Base-by-base conservation (phyloP, 2,113 vertebrate species). In the Lampris megalopsis region DNA sequence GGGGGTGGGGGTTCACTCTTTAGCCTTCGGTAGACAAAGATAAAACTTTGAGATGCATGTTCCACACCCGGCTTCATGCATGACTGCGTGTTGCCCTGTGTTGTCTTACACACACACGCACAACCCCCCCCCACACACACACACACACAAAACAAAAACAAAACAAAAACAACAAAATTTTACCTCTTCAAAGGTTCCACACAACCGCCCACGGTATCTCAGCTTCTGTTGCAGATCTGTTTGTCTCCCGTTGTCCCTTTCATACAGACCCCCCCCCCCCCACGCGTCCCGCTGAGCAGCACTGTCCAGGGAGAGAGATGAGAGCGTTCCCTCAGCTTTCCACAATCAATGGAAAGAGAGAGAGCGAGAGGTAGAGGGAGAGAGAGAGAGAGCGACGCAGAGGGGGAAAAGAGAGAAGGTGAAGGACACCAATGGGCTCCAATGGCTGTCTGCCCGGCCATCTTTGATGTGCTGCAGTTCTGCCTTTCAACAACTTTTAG, bases 401-500 rank as follows among this genome's bases (percentile, higher is more conserved):
- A 24, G 24, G 1, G 58, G 4, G 40, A 11, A 53, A 66, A 69
- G 69, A 11, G 81, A 71, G 78, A 71, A 87, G 85, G 83, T 89
- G 91, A 92, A 91, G 87, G 92, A 93, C 90, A 85, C 80, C 90
- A 84, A 54, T 86, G 84, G 83, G 83, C 85, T 83, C n/a, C 47
- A 65, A 78, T 91, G 91, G 90, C 90, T 89, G 89, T 81, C 85
- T 92, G 91, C 89, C 89, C 92, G 88, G 70, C 76, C 79, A 83
- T 24, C 87, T 90, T 93, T 93, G 92, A 92, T 91, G 90, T 93
- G 86, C 90, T 75, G 73, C 86, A 79, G 87, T 69, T 38, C 79
- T 91, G 88, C 89, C 89, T 91, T 92, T 90, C 88, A 93, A 87
- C 83, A 88, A 90, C 86, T 90, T 93, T 92, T 90, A 88, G 82